These are phyloP conservation scores for Pristionchus arcanus DNA, from an alignment of 2,888 invertebrate genomes.

Conservation along the genomic window DNA sequence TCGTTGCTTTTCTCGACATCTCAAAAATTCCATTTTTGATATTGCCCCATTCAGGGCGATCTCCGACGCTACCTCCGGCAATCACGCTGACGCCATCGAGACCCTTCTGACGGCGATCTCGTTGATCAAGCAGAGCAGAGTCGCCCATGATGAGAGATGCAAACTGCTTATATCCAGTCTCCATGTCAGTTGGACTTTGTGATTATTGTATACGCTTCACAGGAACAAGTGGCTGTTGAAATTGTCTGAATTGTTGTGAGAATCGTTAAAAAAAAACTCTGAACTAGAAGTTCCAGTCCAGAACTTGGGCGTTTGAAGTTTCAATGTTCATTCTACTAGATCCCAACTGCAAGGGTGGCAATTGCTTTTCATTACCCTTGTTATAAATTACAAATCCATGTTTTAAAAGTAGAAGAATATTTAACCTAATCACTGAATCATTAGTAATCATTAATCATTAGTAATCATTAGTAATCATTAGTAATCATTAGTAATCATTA, in stretches of 20 bases:
- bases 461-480: too few species aligned
- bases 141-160: conserved; percentile 96
- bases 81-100: conserved; percentile 98
- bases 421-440: too few species aligned
- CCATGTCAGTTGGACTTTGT: conserved; percentile 83
- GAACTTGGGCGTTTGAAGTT: not conserved
- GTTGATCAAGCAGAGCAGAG: conserved; percentile 97
- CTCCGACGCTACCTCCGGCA: conserved; percentile 90
- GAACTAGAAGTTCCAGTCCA: not conserved
- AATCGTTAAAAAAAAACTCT: not conserved
- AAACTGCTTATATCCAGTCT: conserved; percentile 96
- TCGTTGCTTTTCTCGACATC: not conserved
- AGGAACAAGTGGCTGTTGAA: too few species aligned
- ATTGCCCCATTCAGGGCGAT: conserved; percentile 87
- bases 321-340: too few species aligned
- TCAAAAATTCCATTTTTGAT: not conserved
- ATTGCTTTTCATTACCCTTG: too few species aligned
- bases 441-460: too few species aligned
- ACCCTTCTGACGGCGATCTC: conserved; percentile 98
- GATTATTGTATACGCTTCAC: not conserved
- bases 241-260: too few species aligned
- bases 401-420: too few species aligned
- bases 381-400: too few species aligned
- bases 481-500: too few species aligned
- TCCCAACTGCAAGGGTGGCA: too few species aligned